Conservation (phyloP, 92 coral and sea anemone genomes). For the Muricea muricata region DNA sequence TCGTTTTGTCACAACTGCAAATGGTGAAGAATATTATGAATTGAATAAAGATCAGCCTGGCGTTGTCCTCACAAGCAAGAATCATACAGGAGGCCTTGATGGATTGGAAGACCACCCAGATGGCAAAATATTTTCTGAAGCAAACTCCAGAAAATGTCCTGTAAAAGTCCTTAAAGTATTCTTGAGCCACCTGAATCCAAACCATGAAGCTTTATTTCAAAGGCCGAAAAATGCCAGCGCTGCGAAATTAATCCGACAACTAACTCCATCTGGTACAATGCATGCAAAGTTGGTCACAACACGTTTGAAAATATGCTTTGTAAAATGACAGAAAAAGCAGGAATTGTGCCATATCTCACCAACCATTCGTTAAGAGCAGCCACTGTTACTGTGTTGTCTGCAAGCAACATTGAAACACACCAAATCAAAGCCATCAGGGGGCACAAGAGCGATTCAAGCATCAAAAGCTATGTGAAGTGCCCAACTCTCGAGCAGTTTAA, state of each 20-base stretch:
- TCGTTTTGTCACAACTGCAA: background rate
- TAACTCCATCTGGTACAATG: slow-evolving; percentile 36
- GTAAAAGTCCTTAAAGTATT: slow-evolving; percentile 28
- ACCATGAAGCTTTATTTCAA: slow-evolving; percentile 31
- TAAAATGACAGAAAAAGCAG: slow-evolving; percentile 60
- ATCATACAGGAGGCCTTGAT: slow-evolving; percentile 60
- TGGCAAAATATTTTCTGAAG: slow-evolving; percentile 43
- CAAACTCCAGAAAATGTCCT: slow-evolving; percentile 43
- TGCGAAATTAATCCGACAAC: slow-evolving; percentile 17
- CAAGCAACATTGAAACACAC: slow-evolving; percentile 55
- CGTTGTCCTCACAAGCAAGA: slow-evolving; percentile 32
- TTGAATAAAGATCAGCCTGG: slow-evolving; percentile 53
- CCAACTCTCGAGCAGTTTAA: slow-evolving; percentile 66
- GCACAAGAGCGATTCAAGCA: slow-evolving; percentile 60
- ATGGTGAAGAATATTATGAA: slow-evolving; percentile 37
- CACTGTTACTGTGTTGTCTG: slow-evolving; percentile 55
- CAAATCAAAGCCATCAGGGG: slow-evolving; percentile 63
- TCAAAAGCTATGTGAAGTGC: slow-evolving; percentile 55
- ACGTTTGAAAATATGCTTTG: slow-evolving; percentile 55
- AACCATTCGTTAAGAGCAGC: slow-evolving; percentile 66
- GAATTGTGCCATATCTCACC: slow-evolving; percentile 42
- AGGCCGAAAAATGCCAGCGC: slow-evolving; percentile 23
- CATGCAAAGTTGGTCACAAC: slow-evolving; percentile 25
- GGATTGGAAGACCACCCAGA: slow-evolving; percentile 48
- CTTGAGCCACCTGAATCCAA: slow-evolving; percentile 31